Percentiles rank a stretch among this genome's conserved stretches.
Conservation (phyloP, 2,797 vertebrate species). For the Psittacula echo region DNA sequence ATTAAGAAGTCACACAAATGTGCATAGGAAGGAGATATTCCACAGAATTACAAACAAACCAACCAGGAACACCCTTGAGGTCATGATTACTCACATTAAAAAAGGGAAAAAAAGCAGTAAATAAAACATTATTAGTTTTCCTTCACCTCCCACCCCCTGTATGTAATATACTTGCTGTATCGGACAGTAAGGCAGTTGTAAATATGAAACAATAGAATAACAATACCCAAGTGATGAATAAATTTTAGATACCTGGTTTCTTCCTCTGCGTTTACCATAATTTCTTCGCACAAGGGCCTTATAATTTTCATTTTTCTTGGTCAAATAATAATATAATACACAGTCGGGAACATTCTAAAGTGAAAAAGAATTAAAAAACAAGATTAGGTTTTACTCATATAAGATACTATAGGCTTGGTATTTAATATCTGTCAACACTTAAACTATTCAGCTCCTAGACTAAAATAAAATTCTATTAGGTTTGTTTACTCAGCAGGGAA, state of each 20-base stretch:
- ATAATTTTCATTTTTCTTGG: constrained; percentile 99
- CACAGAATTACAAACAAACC: background rate
- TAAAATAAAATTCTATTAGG: background rate
- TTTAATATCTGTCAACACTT: background rate
- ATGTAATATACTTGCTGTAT: background rate
- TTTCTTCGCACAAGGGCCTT: constrained; percentile 96
- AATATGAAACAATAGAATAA: background rate
- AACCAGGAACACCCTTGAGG: background rate
- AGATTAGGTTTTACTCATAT: background rate
- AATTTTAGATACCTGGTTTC: constrained; percentile 88
- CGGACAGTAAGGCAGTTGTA: background rate
- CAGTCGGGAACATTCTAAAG: constrained; percentile 94
- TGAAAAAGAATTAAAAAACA: background rate
- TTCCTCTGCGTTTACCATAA: constrained; percentile 92
- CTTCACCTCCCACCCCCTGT: too few relatives aligned
- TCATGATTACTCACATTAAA: background rate
- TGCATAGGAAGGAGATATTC: background rate
- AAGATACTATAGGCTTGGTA: background rate
- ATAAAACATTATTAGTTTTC: background rate
- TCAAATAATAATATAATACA: constrained; percentile 98
- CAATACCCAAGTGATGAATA: background rate
- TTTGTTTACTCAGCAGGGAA: background rate
- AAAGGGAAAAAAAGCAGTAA: background rate
- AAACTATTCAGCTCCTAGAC: background rate
- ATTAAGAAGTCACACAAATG: background rate